These are phyloP conservation scores for Lymantria monacha DNA, from an alignment of 2,888 invertebrate species.

Conservation along the genomic window DNA sequence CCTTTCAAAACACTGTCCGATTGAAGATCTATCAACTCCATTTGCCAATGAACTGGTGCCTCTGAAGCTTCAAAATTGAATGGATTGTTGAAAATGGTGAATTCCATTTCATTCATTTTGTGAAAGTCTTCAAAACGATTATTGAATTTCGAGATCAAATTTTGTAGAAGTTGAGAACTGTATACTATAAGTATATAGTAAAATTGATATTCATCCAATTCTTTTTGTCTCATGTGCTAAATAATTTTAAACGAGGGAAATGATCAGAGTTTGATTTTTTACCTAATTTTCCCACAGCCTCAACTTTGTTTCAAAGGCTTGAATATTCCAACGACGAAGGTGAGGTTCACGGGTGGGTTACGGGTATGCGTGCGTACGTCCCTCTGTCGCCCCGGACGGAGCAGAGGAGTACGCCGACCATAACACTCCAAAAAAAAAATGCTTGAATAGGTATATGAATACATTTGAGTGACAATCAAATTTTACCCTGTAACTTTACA, in stretches of 20 bases:
- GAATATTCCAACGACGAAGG: too few species aligned
- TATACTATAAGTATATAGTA: too few species aligned
- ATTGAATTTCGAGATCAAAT: conserved; percentile 9
- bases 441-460: too few species aligned
- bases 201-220: too few species aligned
- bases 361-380: too few species aligned
- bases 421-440: too few species aligned
- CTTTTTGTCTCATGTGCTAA: not conserved
- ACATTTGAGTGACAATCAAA: conserved; percentile 9
- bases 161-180: not conserved
- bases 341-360: too few species aligned
- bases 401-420: too few species aligned
- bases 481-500: too few species aligned
- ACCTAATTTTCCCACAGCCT: conserved; percentile 2
- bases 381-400: too few species aligned
- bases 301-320: conserved; percentile 6
- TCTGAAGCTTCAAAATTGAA: conserved; percentile 16
- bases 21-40: conserved; percentile 12
- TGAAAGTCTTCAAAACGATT: conserved; percentile 10
- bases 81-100: conserved; percentile 14
- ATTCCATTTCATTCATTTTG: conserved; percentile 11
- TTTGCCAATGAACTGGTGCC: conserved; percentile 13
- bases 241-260: conserved; percentile 6
- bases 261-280: conserved; percentile 8
- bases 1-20: conserved; percentile 7